These are phyloP conservation scores for Quadriops clusia DNA, from an alignment of 2,888 invertebrate species.

Conservation along the genomic window DNA sequence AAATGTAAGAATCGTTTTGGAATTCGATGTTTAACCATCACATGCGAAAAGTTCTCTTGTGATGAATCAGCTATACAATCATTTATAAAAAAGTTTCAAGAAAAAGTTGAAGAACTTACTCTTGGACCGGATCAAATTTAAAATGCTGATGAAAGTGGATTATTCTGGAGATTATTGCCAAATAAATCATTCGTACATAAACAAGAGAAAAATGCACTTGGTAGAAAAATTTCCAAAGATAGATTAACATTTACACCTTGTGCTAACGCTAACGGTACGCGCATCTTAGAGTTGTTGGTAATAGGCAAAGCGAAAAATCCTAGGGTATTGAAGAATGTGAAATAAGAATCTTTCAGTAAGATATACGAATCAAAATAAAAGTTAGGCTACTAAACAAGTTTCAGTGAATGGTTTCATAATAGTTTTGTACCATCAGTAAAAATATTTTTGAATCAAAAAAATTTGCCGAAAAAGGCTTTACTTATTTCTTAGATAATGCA, in stretches of 20 bases:
- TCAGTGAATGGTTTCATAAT: too few relatives aligned
- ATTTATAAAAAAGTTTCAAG: conserved; percentile 5
- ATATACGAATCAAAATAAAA: too few relatives aligned
- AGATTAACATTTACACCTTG: too few relatives aligned
- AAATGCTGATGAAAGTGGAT: conserved; percentile 5
- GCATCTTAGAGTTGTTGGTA: background rate
- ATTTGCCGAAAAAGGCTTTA: too few relatives aligned
- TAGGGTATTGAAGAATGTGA: too few relatives aligned
- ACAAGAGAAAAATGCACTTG: conserved; percentile 9
- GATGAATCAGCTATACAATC: conserved; percentile 9
- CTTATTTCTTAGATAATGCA: too few relatives aligned
- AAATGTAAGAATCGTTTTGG: conserved; percentile 15
- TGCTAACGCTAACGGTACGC: conserved; percentile 1
- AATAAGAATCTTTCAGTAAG: too few relatives aligned
- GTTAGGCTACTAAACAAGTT: too few relatives aligned
- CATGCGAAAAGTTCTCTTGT: conserved; percentile 14
- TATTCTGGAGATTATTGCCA: background rate
- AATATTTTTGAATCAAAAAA: too few relatives aligned
- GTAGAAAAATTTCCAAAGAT: conserved; percentile 10
- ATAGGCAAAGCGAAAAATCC: too few relatives aligned
- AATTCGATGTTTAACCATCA: conserved; percentile 15
- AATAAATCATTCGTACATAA: conserved; percentile 6
- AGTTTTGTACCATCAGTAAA: too few relatives aligned
- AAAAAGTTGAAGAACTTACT: conserved; percentile 9
- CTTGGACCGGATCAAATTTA: conserved; percentile 7